Base-by-base conservation (phyloP, 1,140 invertebrate genomes). In the Leptoteleia sp. region DNA sequence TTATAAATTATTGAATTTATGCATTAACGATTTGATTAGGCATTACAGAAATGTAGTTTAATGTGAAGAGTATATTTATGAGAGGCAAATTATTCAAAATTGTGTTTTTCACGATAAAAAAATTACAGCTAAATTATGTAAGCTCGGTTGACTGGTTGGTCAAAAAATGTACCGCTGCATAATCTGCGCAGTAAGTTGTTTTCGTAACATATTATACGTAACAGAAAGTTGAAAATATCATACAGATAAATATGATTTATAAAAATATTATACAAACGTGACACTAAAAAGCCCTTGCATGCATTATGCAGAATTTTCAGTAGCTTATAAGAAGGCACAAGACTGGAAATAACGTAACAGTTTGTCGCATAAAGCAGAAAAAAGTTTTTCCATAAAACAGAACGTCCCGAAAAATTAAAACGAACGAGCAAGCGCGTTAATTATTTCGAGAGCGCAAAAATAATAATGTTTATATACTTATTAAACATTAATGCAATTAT, bases 181-280 rank as follows among this genome's bases (percentile, higher is more conserved):
- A 52, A 75, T 67, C 71, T 52, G 15, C 12, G 12, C 4, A 29
- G 8, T 16, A 6, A 42, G 40, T 54, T 16, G 7, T 22, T 29
- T 27, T 50, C 31, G 15, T 50, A 50, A 64, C 50, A 48, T 65
- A 52, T 75, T 59, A 75, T 19, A 19, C 35, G 25, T 59, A 73
- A 73, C 50, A 47, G 8, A 27, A 73, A 65, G 71, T 65, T 43
- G 25, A 65, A 52, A 59, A 38, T 65, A 42, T 59, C 43, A 19
- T 48, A 40, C 42, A 52, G 61, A 65, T 75, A 75, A 75, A 65
- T 75, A 45, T 75, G 59, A 75, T 65, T 75, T 75, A 75, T 57
- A 65, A 75, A 75, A 75, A 75, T 65, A 48, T 75, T 65, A 65
- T 65, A 59, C 71, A 47, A 50, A 65, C 27, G 31, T 37, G 43